phyloP scores from a whole-genome alignment of 2,113 vertebrate genomes.

The Onychostruthus taczanowskii region DNA sequence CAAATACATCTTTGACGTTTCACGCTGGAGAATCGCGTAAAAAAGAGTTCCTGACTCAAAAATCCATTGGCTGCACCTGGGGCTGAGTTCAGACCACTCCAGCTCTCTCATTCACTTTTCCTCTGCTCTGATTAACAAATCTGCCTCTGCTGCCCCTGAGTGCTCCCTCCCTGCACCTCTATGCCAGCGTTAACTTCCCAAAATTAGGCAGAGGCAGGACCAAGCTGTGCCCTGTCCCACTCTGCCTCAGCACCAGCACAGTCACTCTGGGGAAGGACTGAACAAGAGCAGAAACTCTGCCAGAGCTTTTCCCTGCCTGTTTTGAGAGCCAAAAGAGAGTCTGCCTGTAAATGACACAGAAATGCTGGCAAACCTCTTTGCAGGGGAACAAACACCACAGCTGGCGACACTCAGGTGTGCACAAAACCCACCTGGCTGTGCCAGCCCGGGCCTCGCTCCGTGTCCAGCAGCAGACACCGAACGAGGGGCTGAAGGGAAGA shows the following conservation, averaged over 20 bases:
- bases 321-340: neutral
- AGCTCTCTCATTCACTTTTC: neutral
- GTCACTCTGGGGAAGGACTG: neutral
- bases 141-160: neutral
- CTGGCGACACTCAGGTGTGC: fast-evolving
- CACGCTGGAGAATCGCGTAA: neutral
- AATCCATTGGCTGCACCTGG: neutral
- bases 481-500: fast-evolving
- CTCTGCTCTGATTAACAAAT: neutral
- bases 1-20: neutral
- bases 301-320: neutral
- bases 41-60: neutral
- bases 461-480: fast-evolving
- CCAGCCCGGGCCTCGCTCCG: fast-evolving
- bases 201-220: neutral
- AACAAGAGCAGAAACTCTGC: neutral
- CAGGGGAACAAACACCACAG: neutral
- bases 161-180: neutral
- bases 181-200: fast-evolving
- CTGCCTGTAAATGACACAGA: fast-evolving
- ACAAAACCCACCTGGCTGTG: neutral
- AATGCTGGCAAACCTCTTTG: neutral
- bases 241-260: neutral
- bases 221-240: fast-evolving
- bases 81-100: neutral